Evolutionary conservation across 2,797 vertebrate genomes (phyloP), one percentile per base, ranked within the genome.

Genomic region (Aphelocoma californica): DNA sequence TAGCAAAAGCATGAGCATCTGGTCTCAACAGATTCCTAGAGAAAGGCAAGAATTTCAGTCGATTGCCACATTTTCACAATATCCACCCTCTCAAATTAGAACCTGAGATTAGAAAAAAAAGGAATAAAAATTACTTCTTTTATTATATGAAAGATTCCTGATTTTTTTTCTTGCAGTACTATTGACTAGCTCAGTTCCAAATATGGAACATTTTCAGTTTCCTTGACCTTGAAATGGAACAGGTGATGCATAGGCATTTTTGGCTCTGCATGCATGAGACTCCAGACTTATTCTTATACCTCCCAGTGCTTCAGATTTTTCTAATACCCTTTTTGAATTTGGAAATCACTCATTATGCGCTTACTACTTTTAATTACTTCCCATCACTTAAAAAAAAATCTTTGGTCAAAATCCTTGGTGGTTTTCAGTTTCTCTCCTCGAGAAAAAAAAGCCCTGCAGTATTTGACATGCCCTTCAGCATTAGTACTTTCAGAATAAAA

Each of bases 391-490:
- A 10, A 40, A 90, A 42, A 83, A 88, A 42, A 44, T n/a, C 62
- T 75, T 72, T 57, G 38, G 79, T 89, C 53, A 91, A 95, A 94
- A 57, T 92, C 81, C 72, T 83, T 65, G 15, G 81, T 74, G 75
- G 42, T 51, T 91, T 94, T 88, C 47, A 62, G 34, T 70, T 88
- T 88, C 58, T 72, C 21, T 92, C 18, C 47, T 75, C 25, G 0
- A 83, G 31, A 38, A 78, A 74, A 74, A 67, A 34, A 77, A 58
- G 29, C 9, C 13, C 66, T 73, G 32, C 14, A 67, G 81, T 61
- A 91, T 92, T 93, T 95, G 86, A 89, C 69, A 74, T 90, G 75
- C 85, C 87, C 85, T 93, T 95, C 93, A 96, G 91, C 89, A 75
- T 65, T 83, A 86, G n/a, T 58, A 65, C 47, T 86, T 95, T 38